Evolutionary conservation across 1,140 invertebrate species (phyloP).

Genomic region (Mya arenaria): DNA sequence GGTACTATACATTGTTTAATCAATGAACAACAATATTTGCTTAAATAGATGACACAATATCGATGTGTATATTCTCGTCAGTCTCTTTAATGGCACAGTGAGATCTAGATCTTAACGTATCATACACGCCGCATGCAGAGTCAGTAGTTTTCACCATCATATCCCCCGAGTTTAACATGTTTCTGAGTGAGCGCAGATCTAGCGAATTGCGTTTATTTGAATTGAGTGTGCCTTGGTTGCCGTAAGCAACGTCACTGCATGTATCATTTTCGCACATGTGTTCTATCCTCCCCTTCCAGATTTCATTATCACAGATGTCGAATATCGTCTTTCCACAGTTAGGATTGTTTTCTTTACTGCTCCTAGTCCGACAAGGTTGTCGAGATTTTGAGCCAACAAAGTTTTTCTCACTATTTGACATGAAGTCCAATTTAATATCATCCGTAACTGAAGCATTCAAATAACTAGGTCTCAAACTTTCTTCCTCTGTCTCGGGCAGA

Average conservation of each 20-base stretch:
- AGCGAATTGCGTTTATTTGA: slow-evolving; percentile 44
- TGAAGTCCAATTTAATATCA: slow-evolving; percentile 69
- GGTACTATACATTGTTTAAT: not conserved
- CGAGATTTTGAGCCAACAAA: not conserved
- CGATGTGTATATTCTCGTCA: slow-evolving; percentile 57
- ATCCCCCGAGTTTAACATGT: slow-evolving; percentile 62
- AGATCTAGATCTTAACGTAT: slow-evolving; percentile 13
- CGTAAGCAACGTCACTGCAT: not conserved
- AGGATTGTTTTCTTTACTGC: not conserved
- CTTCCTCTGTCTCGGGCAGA: too few species aligned
- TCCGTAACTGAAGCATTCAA: slow-evolving; percentile 54
- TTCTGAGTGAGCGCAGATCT: slow-evolving; percentile 57
- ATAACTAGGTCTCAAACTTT: slow-evolving; percentile 16
- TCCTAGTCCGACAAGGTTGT: not conserved
- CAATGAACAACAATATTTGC: not conserved
- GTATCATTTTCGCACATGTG: not conserved
- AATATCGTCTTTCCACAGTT: slow-evolving; percentile 54
- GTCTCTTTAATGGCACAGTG: slow-evolving; percentile 58
- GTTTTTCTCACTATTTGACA: slow-evolving; percentile 48
- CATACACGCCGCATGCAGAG: slow-evolving; percentile 34
- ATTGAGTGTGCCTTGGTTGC: not conserved
- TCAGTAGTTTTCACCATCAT: slow-evolving; percentile 61
- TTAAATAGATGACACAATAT: slow-evolving; percentile 56
- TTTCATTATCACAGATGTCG: slow-evolving; percentile 55
- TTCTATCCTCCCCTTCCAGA: slow-evolving; percentile 47